phyloP scores from a whole-genome alignment of 2,888 invertebrate genomes.

The Aromia moschata region DNA sequence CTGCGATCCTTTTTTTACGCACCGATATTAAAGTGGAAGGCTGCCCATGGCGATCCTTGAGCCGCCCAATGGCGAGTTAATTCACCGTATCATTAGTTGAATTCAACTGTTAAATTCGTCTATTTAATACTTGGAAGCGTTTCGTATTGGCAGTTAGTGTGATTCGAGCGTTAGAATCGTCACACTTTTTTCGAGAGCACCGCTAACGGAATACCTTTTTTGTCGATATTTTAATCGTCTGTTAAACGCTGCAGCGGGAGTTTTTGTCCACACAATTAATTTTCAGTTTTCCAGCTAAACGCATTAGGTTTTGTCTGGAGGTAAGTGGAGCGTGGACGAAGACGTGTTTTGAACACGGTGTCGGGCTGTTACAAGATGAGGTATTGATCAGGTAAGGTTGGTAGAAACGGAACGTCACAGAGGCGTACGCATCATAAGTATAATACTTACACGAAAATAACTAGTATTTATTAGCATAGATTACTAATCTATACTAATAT shows the following conservation, averaged over 20 bases:
- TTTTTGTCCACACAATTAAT: background rate
- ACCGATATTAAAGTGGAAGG: conserved; percentile 38
- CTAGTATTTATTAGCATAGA: too few relatives aligned
- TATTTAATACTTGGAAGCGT: conserved; percentile 27
- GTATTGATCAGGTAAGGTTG: too few relatives aligned
- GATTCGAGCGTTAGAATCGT: conserved; percentile 3
- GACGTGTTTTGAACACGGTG: too few relatives aligned
- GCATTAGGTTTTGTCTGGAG: background rate
- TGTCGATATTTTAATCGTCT: background rate
- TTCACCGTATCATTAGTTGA: conserved; percentile 49
- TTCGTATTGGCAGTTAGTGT: conserved; percentile 9
- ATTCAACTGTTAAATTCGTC: conserved; percentile 50
- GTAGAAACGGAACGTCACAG: too few relatives aligned
- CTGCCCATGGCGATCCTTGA: conserved; percentile 43
- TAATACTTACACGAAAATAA: too few relatives aligned
- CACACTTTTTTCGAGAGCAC: conserved; percentile 3
- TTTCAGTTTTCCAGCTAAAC: conserved; percentile 6
- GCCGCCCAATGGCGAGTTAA: conserved; percentile 47
- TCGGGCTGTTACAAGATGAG: too few relatives aligned
- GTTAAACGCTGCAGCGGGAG: background rate
- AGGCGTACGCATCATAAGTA: too few relatives aligned
- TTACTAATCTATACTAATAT: too few relatives aligned
- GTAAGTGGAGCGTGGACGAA: background rate
- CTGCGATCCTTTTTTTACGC: conserved; percentile 27
- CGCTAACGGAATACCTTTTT: conserved; percentile 1